Base-by-base conservation (phyloP, 1,140 invertebrate genomes). In the Rhynchophorus ferrugineus region DNA sequence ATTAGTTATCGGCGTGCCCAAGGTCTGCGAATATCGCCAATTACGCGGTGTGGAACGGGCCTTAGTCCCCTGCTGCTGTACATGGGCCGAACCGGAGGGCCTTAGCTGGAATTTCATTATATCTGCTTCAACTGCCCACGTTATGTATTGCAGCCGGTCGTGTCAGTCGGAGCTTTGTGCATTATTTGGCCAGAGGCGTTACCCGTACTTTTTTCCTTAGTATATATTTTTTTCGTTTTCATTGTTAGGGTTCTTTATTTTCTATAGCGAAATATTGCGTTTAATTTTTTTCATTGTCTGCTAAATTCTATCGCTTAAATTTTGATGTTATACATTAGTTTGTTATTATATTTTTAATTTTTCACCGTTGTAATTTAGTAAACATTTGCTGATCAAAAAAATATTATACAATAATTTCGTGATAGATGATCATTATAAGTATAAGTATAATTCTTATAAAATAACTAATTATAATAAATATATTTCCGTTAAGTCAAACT, bases 111-210 rank as follows among this genome's bases (percentile, higher is more conserved):
- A 54, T 54, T 54, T 54, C 51, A 54, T 54, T 54, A 47, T 47
- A 54, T 54, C 51, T 52, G 49, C 49, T 54, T 54, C 51, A 47
- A 54, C 51, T 54, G 39, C 51, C 51, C 51, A 54, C 51, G 51
- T 54, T 54, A 54, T 54, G 51, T 54, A 54, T 54, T 54, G 51
- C 51, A 54, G 51, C 51, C 51, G 51, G 51, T 54, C 44, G 51
- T 47, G 51, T 43, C 51, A 54, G 51, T 47, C 44, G 51, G 44
- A 29, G 16, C 22, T 44, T 17, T 17, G 43, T 44, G 43, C 22
- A 44, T 44, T 44, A 41, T 41, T 41, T 41, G 16, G 7, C 7
- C 38, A 41, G 38, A 3, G 17, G 38, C 38, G 38, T 41, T n/a
- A 41, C 38, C 11, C 16, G 8, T 16, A 16, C 17, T 37, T 36